Evolutionary conservation across 2,113 vertebrate species (phyloP), one percentile per base, ranked within the genome.

Genomic region (Cynoglossus semilaevis): DNA sequence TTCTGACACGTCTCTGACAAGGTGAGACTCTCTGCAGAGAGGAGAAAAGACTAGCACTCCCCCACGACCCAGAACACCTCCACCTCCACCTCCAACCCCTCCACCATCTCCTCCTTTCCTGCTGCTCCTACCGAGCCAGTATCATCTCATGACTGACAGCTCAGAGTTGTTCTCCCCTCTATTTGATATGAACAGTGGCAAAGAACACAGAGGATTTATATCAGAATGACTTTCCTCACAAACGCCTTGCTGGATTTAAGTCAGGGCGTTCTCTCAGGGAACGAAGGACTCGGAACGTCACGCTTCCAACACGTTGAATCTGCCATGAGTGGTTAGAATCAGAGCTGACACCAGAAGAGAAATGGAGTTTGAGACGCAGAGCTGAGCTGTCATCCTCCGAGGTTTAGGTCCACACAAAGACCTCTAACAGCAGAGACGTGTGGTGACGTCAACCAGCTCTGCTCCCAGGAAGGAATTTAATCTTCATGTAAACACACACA

Each of bases 1-100:
- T 46, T 70, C 45, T 76, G 78, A 85, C 82, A 73, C 80, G 48
- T 83, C 53, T 65, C 57, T 85, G 84, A 88, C 84, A 81, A 85
- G 84, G 80, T 83, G 86, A 85, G 70, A 82, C 72, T 60, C 79
- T 72, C 62, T 56, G 47, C 17, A 3, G 63, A 63, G 69, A 58
- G 52, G 62, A 67, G 51, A 67, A 29, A 29, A 29, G 22, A 29
- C 22, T 2, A 29, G 22, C 22, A 2, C 2, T 4, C 22, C 22
- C 6, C 3, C 22, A 29, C 22, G 3, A 29, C 22, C 51, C 5
- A 34, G 16, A 15, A 62, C 58, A 16, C 47, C 51, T 40, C 51
- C 55, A 10, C 10, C 14, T 9, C 40, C 37, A 9, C 3, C 14
- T 5, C 10, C 15, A 8, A 17, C 46, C 15, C 3, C 13, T 29